Conservation (phyloP, 2,888 invertebrate species). For the Phyllotreta cruciferae region DNA sequence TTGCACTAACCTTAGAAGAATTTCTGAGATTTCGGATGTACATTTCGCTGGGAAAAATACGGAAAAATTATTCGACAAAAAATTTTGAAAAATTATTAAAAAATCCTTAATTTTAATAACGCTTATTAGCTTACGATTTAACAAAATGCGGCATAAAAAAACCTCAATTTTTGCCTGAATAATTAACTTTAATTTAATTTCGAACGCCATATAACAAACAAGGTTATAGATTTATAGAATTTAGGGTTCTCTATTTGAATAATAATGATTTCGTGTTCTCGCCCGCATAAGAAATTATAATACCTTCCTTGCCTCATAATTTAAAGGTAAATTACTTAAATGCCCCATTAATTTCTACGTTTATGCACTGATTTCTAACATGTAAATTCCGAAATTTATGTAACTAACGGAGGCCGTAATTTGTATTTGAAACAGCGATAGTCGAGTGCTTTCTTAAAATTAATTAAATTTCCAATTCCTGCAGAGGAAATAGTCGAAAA, state of each 20-base stretch:
- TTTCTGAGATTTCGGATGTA: constrained; percentile 40
- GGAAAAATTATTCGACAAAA: constrained; percentile 11
- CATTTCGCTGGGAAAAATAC: constrained; percentile 18
- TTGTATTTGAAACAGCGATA: constrained; percentile 22
- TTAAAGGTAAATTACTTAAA: constrained; percentile 57
- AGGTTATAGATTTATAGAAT: too few relatives aligned
- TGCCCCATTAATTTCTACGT: constrained; percentile 57
- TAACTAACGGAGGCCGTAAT: constrained; percentile 20
- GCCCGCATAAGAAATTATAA: constrained; percentile 45
- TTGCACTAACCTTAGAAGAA: constrained; percentile 50
- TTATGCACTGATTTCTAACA: constrained; percentile 49
- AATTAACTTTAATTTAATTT: too few relatives aligned
- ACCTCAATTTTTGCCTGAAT: neutral
- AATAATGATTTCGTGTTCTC: constrained; percentile 44
- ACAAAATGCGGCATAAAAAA: neutral
- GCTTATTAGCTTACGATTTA: neutral
- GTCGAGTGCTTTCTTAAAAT: constrained; percentile 7
- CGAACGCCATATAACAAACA: too few relatives aligned
- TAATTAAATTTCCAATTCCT: constrained; percentile 1
- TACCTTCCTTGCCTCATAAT: constrained; percentile 50
- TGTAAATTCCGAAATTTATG: constrained; percentile 36
- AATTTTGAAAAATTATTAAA: constrained; percentile 21
- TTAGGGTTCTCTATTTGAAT: constrained; percentile 26
- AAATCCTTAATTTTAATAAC: neutral
- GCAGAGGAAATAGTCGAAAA: too few relatives aligned